Evolutionary conservation across 2,888 invertebrate genomes (phyloP), one percentile per base, ranked within the genome.

Genomic region (Brenthis daphne): DNA sequence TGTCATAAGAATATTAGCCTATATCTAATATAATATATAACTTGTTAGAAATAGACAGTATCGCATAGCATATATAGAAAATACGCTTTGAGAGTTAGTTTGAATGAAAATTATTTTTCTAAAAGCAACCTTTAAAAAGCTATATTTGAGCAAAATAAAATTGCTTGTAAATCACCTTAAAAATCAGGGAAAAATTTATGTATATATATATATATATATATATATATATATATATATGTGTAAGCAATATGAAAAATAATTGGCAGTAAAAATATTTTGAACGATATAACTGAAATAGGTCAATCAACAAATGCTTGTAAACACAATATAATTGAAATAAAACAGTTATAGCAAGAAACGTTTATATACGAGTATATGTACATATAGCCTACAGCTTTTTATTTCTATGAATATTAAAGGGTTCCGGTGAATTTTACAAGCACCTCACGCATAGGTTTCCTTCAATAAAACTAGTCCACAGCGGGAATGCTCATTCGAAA

Each of bases 401-500:
- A 55, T 63, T 61, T 56, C 37, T 37, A 58, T 69, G 69, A 61
- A 69, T 61, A 56, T 56, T 67, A 57, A 67, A 61, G 56, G 65
- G 72, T 64, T 57, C 56, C 24, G n/a, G 51, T 64, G 66, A 66
- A 68, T 70, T 70, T 68, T 67, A 69, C 53, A 65, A 73, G 68
- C 69, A 68, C 61, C 65, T 66, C 72, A 73, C 73, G 73, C 73
- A 68, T 66, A 72, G 67, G 51, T 70, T 58, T 72, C 70, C 65
- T 73, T 67, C 56, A 73, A 73, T 73, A 63, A 63, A 71, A 63
- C 67, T 63, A 63, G 64, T 58, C 64, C 65, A 67, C 37, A 43
- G 37, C 37, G 57, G 64, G 57, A 24, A 29, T 16, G 65, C 57
- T 65, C 65, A 55, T 69, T 69, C 65, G 56, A 33, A 60, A 8